A percentile compares a stretch with the other conserved stretches of the same genome.
These are phyloP conservation scores for Andricus quercusramuli DNA, from an alignment of 2,888 invertebrate genomes.

Conservation along the genomic window DNA sequence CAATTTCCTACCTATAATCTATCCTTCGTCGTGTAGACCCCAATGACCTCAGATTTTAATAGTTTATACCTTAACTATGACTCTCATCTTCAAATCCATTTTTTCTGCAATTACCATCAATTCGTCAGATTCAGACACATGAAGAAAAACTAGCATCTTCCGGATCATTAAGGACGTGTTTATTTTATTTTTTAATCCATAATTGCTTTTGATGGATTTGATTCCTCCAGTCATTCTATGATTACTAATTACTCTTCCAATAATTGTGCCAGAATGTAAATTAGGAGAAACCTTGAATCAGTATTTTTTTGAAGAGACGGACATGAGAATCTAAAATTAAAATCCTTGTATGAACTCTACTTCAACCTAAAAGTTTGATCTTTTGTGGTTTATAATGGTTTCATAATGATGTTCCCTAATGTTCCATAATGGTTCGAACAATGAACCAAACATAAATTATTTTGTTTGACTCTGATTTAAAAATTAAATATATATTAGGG, in stretches of 20 bases:
- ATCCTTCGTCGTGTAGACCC: not conserved
- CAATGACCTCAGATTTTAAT: not conserved
- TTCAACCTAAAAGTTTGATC: too few relatives aligned
- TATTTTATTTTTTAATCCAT: not conserved
- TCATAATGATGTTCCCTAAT: too few relatives aligned
- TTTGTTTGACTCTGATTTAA: not conserved
- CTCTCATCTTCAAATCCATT: not conserved
- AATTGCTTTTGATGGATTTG: not conserved
- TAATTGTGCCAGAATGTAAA: not conserved
- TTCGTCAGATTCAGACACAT: not conserved
- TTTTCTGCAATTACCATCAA: slow-evolving; percentile 2
- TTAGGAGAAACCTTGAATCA: slow-evolving; percentile 3
- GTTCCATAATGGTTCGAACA: too few relatives aligned
- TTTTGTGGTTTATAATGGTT: too few relatives aligned
- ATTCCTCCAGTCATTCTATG: not conserved
- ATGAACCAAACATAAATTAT: not conserved
- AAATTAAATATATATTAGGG: not conserved
- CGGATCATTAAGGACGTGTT: slow-evolving; percentile 19
- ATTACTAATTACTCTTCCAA: not conserved
- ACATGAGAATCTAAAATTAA: not conserved
- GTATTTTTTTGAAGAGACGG: not conserved
- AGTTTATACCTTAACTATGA: not conserved
- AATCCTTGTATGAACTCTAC: too few relatives aligned
- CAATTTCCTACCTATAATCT: not conserved
- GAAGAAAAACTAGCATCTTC: slow-evolving; percentile 4